Conservation (phyloP, 2,888 invertebrate genomes). For the Ferrisia virgata region DNA sequence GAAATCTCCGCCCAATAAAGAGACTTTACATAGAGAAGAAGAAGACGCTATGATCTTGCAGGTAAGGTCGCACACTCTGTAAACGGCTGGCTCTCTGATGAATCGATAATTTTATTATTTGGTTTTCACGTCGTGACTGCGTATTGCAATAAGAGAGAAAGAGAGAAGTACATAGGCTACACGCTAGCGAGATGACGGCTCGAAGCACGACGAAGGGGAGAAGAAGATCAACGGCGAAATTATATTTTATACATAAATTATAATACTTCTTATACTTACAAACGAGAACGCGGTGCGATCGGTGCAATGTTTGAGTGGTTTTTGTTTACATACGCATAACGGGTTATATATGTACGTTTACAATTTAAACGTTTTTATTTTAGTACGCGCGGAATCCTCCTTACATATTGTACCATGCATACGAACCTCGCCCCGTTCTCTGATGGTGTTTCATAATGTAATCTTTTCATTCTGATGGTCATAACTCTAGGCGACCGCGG, state of each 20-base stretch:
- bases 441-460: slow-evolving; percentile 31
- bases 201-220: background rate
- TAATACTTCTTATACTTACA: no score
- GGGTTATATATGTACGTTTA: background rate
- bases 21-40: no score
- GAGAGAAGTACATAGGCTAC: background rate
- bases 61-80: background rate
- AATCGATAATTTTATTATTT: slow-evolving; percentile 28
- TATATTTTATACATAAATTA: slow-evolving; percentile 38
- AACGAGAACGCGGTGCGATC: background rate
- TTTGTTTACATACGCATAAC: slow-evolving; percentile 41
- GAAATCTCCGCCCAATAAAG: background rate
- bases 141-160: background rate
- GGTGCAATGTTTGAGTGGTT: slow-evolving; percentile 36
- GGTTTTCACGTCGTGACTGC: background rate
- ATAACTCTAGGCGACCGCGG: slow-evolving; percentile 30
- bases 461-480: slow-evolving; percentile 35
- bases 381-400: slow-evolving; percentile 13
- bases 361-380: slow-evolving; percentile 31
- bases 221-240: background rate
- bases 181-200: background rate
- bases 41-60: background rate
- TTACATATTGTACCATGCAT: background rate
- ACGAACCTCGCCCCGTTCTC: background rate
- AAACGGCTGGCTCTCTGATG: background rate